A percentile compares a stretch with the other conserved stretches of the same genome.
These are phyloP conservation scores for Eptesicus fuscus DNA, from an alignment of 2,113 vertebrate genomes.

Conservation along the genomic window DNA sequence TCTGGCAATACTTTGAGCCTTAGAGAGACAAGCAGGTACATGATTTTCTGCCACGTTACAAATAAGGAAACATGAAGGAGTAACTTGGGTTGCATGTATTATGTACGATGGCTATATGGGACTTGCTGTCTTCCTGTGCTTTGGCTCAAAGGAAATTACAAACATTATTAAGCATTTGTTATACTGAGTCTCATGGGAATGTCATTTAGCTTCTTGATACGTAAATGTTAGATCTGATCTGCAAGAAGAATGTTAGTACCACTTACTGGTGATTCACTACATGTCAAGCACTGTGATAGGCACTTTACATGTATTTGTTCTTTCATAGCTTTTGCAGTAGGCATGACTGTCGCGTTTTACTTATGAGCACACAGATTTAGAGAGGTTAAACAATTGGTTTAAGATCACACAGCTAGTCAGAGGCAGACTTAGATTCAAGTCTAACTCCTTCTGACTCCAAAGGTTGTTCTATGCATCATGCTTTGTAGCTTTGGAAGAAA, in stretches of 20 bases:
- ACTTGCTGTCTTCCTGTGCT: not conserved
- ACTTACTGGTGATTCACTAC: not conserved
- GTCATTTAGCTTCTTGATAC: constrained; percentile 26
- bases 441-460: not conserved
- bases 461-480: not conserved
- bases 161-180: not conserved
- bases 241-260: not conserved
- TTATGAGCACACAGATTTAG: not conserved
- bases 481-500: not conserved
- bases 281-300: not conserved
- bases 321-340: not conserved
- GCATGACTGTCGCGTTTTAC: not conserved
- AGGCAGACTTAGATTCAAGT: constrained; percentile 31
- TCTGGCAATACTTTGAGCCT: constrained; percentile 75
- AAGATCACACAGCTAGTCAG: not conserved
- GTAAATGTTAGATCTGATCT: not conserved
- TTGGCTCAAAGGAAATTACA: constrained; percentile 32
- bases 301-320: not conserved
- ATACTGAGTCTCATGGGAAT: not conserved
- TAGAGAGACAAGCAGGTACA: constrained; percentile 64
- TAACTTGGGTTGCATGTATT: not conserved
- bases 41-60: constrained; percentile 68
- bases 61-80: constrained; percentile 59
- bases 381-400: constrained; percentile 11
- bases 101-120: not conserved